Percentiles rank a stretch among this genome's conserved stretches.
Conservation (phyloP, 2,113 vertebrate genomes). For the Rhagologus leucostigma region DNA sequence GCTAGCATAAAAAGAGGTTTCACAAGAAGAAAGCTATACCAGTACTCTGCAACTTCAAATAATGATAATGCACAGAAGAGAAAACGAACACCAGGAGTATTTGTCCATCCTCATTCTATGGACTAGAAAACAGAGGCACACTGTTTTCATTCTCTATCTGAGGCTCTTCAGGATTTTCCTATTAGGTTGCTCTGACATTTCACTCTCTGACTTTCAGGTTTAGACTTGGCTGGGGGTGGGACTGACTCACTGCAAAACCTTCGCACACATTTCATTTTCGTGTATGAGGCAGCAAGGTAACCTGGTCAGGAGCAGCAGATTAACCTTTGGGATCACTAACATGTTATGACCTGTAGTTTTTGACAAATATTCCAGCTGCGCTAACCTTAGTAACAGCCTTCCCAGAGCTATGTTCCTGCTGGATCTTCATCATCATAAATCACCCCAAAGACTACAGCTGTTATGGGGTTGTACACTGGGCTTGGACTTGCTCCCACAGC, state of each 20-base stretch:
- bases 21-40: background rate
- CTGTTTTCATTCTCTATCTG: background rate
- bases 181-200: background rate
- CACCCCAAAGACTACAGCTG: background rate
- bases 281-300: background rate
- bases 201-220: background rate
- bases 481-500: background rate
- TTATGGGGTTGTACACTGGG: background rate
- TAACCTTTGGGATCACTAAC: background rate
- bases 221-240: rapidly evolving
- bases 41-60: background rate
- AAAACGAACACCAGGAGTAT: background rate
- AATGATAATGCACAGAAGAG: background rate
- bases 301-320: background rate
- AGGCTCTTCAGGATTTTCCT: background rate
- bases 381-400: background rate
- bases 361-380: background rate
- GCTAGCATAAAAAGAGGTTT: background rate
- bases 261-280: background rate
- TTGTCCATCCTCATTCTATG: background rate
- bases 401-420: background rate
- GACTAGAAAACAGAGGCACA: background rate
- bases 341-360: background rate
- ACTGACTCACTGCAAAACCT: background rate
- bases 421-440: background rate